A percentile compares a stretch with the other conserved stretches of the same genome.
These are phyloP conservation scores for Picus viridis DNA, from an alignment of 2,797 vertebrate genomes.

Conservation along the genomic window DNA sequence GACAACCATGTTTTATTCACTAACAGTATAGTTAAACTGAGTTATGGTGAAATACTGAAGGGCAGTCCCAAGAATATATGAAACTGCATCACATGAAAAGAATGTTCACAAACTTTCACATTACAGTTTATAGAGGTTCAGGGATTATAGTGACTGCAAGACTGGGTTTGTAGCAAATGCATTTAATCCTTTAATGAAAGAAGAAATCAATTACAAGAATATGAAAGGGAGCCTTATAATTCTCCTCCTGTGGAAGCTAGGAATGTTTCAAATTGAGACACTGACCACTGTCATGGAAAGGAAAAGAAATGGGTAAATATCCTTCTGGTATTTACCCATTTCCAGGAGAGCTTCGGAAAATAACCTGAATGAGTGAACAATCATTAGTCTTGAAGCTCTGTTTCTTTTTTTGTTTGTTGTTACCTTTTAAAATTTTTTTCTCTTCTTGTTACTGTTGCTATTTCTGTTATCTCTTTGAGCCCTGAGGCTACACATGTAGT, in stretches of 20 bases:
- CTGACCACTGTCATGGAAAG: background rate
- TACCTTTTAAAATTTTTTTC: background rate
- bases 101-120: background rate
- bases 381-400: background rate
- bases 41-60: background rate
- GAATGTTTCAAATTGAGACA: slow-evolving; percentile 25
- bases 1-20: background rate
- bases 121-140: background rate
- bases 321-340: too few relatives aligned
- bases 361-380: background rate
- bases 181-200: slow-evolving; percentile 5
- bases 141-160: background rate
- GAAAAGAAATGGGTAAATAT: background rate
- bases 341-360: background rate
- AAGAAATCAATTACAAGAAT: slow-evolving; percentile 28
- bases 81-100: background rate
- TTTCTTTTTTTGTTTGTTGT: too few relatives aligned
- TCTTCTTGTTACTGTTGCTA: background rate
- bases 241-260: background rate
- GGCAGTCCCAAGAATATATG: background rate
- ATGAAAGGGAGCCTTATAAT: slow-evolving; percentile 9
- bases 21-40: background rate
- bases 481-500: background rate
- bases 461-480: background rate
- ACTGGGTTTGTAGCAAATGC: background rate